These are phyloP conservation scores for Stenoptilia bipunctidactyla DNA, from an alignment of 2,888 invertebrate species.

Conservation along the genomic window DNA sequence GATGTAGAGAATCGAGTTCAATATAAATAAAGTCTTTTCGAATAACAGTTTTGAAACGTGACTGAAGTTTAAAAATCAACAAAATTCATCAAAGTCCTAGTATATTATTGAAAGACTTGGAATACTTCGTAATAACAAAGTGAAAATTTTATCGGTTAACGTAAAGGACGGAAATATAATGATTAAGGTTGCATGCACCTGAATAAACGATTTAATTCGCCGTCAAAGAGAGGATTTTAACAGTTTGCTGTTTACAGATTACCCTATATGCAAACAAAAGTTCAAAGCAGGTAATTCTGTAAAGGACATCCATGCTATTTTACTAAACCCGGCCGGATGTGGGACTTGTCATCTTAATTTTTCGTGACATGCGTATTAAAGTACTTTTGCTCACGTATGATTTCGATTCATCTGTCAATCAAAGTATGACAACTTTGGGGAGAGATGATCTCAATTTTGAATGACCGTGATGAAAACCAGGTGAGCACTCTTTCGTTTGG, in stretches of 20 bases:
- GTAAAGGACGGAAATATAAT: not conserved
- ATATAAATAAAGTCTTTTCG: too few relatives aligned
- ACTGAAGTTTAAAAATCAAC: too few relatives aligned
- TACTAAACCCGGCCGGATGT: slow-evolving; percentile 30
- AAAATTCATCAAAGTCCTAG: too few relatives aligned
- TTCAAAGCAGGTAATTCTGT: slow-evolving; percentile 56
- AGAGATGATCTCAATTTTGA: not conserved
- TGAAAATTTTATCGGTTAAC: not conserved
- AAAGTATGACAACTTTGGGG: not conserved
- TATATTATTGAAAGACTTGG: not conserved
- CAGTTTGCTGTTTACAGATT: slow-evolving; percentile 63
- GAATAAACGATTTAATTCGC: slow-evolving; percentile 45
- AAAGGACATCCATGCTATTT: slow-evolving; percentile 33
- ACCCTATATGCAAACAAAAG: slow-evolving; percentile 24
- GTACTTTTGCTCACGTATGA: slow-evolving; percentile 7
- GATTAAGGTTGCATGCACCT: slow-evolving; percentile 34
- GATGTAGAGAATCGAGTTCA: too few relatives aligned
- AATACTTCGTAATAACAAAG: too few relatives aligned
- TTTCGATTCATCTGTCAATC: slow-evolving; percentile 5
- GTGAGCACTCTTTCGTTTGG: too few relatives aligned
- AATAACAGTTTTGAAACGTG: too few relatives aligned
- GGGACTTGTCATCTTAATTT: slow-evolving; percentile 19
- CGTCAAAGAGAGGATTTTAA: slow-evolving; percentile 61
- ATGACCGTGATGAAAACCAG: too few relatives aligned
- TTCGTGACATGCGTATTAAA: slow-evolving; percentile 20